Base-by-base conservation (phyloP, 2,888 invertebrate species). In the Tetragonisca angustula region DNA sequence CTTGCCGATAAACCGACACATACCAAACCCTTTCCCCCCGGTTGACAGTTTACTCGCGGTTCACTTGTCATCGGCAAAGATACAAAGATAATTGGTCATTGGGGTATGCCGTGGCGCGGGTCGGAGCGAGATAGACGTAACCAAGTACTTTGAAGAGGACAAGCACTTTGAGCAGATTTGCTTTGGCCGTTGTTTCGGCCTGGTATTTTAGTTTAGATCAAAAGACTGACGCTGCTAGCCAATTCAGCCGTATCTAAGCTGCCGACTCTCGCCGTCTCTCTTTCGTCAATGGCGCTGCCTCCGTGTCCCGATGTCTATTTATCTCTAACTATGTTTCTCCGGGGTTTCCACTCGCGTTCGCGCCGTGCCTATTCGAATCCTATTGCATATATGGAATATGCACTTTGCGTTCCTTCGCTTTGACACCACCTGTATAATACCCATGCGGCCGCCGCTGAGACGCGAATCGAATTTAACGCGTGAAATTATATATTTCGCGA, bases 151-250 rank as follows among this genome's bases (percentile, higher is more conserved):
- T 92, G 92, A 92, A 92, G 92, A 89, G 90, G 88, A 87, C 92
- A 89, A 89, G 89, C 92, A 93, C 94, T 94, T 94, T 94, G 94
- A 93, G 91, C 93, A 90, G 92, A 94, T 94, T 94, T 93, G 93
- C 94, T 94, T 94, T 94, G 93, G 92, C 89, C 90, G 92, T 94
- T 94, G 94, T 94, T 94, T 94, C 92, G 94, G 94, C 91, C 90
- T 93, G 91, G 93, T 92, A 94, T 94, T 94, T 94, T 94, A 94
- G 94, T 93, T 93, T 89, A 94, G 93, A 94, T 94, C 94, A 94
- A 94, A 94, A 93, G 94, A 94, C 92, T 92, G 91, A 78, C 88
- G 89, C 87, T 84, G 84, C 90, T 90, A 89, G 92, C 91, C 94
- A 93, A 94, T 94, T 92, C 93, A 93, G 90, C 93, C 93, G 94